Evolutionary conservation across 1,140 invertebrate genomes (phyloP).

Genomic region (Caerostris darwini): DNA sequence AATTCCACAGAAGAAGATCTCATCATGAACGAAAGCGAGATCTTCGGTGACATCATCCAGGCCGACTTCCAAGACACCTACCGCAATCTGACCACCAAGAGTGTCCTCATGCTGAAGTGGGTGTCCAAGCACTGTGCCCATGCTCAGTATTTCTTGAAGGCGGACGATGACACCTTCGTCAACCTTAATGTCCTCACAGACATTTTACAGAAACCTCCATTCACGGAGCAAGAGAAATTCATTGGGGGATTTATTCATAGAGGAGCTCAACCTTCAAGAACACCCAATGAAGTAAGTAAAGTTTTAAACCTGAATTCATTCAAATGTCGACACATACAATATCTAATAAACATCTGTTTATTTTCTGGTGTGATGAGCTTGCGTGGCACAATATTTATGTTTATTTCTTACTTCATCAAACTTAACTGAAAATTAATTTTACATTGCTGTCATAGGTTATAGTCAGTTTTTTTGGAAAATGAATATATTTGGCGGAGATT

Average conservation of each 20-base stretch:
- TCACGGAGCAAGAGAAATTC: slow-evolving; percentile 13
- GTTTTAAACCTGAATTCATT: neutral
- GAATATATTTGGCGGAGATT: too few relatives aligned
- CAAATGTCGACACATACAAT: too few relatives aligned
- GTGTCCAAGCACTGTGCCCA: slow-evolving; percentile 77
- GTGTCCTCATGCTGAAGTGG: slow-evolving; percentile 78
- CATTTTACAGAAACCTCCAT: slow-evolving; percentile 10
- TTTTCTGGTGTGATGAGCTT: too few relatives aligned
- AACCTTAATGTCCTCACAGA: slow-evolving; percentile 78
- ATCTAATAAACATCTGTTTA: too few relatives aligned
- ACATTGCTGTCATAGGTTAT: too few relatives aligned
- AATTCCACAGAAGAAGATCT: slow-evolving; percentile 84
- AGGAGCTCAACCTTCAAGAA: slow-evolving; percentile 9
- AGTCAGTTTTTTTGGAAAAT: too few relatives aligned
- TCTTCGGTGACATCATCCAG: slow-evolving; percentile 79
- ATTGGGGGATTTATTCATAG: slow-evolving; percentile 53
- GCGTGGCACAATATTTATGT: too few relatives aligned
- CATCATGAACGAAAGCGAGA: slow-evolving; percentile 54
- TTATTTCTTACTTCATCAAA: too few relatives aligned
- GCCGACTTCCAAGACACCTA: slow-evolving; percentile 78
- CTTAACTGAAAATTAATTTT: too few relatives aligned
- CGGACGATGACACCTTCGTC: slow-evolving; percentile 80
- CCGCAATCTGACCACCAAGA: slow-evolving; percentile 78
- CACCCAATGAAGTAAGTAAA: slow-evolving; percentile 14
- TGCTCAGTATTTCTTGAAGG: slow-evolving; percentile 78